Conservation (phyloP, 2,797 vertebrate species). For the Pteropus rufus region DNA sequence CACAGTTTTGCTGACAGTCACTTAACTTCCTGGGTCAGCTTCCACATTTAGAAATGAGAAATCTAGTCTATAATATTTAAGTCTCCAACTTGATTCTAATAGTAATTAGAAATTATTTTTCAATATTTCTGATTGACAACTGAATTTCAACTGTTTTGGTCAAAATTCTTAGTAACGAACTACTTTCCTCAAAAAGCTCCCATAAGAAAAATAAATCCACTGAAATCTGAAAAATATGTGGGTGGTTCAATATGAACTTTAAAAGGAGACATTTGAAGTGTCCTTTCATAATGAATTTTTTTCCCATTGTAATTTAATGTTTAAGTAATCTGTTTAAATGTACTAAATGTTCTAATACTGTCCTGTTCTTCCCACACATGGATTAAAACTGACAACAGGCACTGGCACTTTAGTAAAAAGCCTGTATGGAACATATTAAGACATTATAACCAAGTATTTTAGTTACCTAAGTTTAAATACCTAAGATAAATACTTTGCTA, state of each 20-base stretch:
- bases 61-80: neutral
- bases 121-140: constrained; percentile 12
- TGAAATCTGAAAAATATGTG: constrained; percentile 43
- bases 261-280: constrained; percentile 60
- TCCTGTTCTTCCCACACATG: constrained; percentile 55
- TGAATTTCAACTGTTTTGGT: constrained; percentile 13
- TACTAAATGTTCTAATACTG: constrained; percentile 22
- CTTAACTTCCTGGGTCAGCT: constrained; percentile 20
- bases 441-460: neutral
- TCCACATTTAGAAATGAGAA: constrained; percentile 15
- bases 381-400: constrained; percentile 55
- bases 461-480: neutral
- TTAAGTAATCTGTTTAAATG: constrained; percentile 43
- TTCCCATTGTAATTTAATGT: constrained; percentile 52
- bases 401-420: constrained; percentile 16
- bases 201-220: constrained; percentile 48
- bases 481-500: neutral
- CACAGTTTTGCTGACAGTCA: constrained; percentile 7
- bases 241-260: constrained; percentile 53
- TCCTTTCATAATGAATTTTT: constrained; percentile 47
- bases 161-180: constrained; percentile 48
- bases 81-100: constrained; percentile 15
- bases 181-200: constrained; percentile 46
- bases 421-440: neutral
- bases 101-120: neutral